Base-by-base conservation (phyloP, 2,797 vertebrate genomes). In the Notoglanidium macrostoma region DNA sequence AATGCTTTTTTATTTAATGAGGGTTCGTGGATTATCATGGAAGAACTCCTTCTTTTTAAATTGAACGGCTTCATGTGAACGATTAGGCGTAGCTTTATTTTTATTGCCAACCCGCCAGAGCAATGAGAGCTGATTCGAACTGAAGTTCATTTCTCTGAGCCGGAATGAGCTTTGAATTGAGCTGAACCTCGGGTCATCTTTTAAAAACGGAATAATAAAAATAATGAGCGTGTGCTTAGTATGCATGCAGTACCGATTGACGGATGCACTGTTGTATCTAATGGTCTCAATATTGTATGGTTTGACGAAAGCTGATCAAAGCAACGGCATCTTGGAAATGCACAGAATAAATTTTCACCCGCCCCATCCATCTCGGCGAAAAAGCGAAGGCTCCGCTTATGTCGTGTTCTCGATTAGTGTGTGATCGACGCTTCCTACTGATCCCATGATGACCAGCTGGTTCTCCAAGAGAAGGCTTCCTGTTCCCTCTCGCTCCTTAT, bases 401-500 rank as follows among this genome's bases (percentile, higher is more conserved):
- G 76, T 65, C 55, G 55, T 21, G 1, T 73, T 85, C 84, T 61
- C 78, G 51, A 86, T 85, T 57, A 57, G 59, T 4, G 76, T 63
- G 85, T 85, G 73, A 81, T 83, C 5, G 15, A 82, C 57, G 2
- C 54, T 49, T 77, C 51, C 61, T 21, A 32, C 73, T 15, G 19
- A 49, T 73, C 55, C n/a, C 23, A 46, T 85, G 63, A 83, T 23
- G 32, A 77, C 83, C 83, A 85, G 87, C 84, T 73, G 77, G 85
- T 88, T 76, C 84, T 49, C 40, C 44, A 57, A 15, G 83, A 81
- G 29, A 14, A 44, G 57, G 21, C 32, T 73, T 81, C 77, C 67
- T 74, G 70, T 73, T 84, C 29, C 32, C 17, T 40, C 26, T 76
- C 55, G 5, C 21, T 63, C 26, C 3, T n/a, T 76, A 80, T 68